Conservation (phyloP, 2,113 vertebrate species). For the Motacilla tschutschensis region DNA sequence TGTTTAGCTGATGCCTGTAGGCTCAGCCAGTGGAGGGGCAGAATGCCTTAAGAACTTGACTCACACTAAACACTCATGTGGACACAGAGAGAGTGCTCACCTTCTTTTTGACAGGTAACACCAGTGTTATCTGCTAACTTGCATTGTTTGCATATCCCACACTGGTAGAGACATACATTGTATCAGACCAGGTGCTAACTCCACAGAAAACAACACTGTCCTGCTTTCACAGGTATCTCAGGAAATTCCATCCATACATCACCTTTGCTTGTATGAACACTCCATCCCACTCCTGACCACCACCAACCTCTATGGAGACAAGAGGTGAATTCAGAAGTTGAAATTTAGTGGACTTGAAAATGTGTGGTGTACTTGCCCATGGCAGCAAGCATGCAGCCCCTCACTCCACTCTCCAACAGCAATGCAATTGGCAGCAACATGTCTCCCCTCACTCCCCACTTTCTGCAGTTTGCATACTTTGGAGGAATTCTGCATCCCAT, state of each 20-base stretch:
- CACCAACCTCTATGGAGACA: neutral
- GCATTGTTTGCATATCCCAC: fast-evolving
- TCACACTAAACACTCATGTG: neutral
- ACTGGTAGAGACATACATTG: neutral
- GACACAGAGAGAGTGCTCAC: neutral
- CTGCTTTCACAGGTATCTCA: neutral
- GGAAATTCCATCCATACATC: neutral
- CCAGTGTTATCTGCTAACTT: too few species aligned
- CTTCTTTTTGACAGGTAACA: neutral
- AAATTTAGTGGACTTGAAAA: neutral
- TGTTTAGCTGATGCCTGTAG: neutral
- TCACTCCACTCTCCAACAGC: fast-evolving
- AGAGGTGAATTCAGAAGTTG: neutral
- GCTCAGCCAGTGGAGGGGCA: neutral
- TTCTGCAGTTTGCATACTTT: neutral
- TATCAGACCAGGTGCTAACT: neutral
- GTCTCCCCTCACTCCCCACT: fast-evolving
- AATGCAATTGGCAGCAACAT: neutral
- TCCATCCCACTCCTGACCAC: neutral
- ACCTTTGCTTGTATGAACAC: too few species aligned
- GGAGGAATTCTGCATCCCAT: neutral
- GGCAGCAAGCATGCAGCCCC: fast-evolving
- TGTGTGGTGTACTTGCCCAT: too few species aligned
- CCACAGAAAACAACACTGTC: neutral
- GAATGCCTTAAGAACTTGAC: neutral